Base-by-base conservation (phyloP, 2,888 invertebrate genomes). In the Zhuqinia jingwanae region DNA sequence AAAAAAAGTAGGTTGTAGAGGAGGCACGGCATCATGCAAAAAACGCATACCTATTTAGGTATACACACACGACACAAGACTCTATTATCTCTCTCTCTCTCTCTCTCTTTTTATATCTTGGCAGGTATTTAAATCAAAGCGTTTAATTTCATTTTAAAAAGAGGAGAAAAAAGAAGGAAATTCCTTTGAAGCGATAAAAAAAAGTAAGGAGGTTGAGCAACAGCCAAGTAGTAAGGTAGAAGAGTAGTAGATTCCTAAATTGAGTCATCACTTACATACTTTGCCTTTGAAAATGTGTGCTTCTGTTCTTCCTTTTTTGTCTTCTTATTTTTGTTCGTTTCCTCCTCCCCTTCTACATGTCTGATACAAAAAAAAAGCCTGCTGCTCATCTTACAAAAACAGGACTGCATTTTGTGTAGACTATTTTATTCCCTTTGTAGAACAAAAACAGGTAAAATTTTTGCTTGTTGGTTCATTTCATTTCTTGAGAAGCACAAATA, bases 41-140 rank as follows among this genome's bases (percentile, higher is more conserved):
- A n/a, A n/a, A n/a, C n/a, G n/a, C n/a, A n/a, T n/a, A n/a, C n/a
- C n/a, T n/a, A n/a, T n/a, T n/a, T n/a, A n/a, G n/a, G 8, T 8
- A 36, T 36, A 36, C 8, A 36, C 8, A 8, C 36, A 36, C 3
- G 8, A 8, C 36, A 36, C 36, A 36, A 36, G 36, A 36, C 36
- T 36, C 36, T 8, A 36, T 8, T 6, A 8, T 36, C 8, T 36
- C 8, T 36, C 8, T 8, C 8, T 36, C 36, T 36, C 8, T 36
- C 42, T n/a, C 36, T 30, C 30, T 36, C 36, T 17, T 65, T 68
- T 30, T 42, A 8, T n/a, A n/a, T 36, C 10, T 17, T 68, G 56
- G 75, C 56, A 75, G 56, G 56, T 56, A 75, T 75, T 75, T 56
- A 75, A 75, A 75, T 75, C 53, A 75, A 75, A 75, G 75, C 56